phyloP scores from a whole-genome alignment of 2,797 vertebrate genomes.

The Sylvilagus floridanus region DNA sequence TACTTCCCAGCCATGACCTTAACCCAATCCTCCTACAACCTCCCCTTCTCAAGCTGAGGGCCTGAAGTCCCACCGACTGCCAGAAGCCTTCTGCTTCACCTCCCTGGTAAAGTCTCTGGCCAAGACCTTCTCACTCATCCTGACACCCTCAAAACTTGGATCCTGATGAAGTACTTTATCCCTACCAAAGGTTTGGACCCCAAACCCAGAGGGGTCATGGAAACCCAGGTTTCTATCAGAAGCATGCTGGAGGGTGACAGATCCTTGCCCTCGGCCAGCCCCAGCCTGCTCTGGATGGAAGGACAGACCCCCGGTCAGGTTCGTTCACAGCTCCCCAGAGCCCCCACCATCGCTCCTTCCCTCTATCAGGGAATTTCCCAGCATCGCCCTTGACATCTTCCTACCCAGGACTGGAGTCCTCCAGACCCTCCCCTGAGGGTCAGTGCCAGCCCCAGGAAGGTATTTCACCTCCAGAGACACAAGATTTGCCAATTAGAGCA shows the following conservation, averaged over 20 bases:
- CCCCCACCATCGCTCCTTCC: not conserved
- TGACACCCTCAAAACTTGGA: not conserved
- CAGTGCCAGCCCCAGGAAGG: not conserved
- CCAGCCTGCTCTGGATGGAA: not conserved
- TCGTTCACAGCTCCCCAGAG: not conserved
- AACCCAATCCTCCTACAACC: not conserved
- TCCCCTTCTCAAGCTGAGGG: not conserved
- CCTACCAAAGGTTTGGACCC: not conserved
- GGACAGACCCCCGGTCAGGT: accelerated
- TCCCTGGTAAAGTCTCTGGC: not conserved
- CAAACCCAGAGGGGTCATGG: not conserved
- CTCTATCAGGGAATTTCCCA: not conserved
- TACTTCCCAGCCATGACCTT: not conserved
- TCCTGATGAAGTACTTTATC: not conserved
- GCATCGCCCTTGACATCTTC: not conserved
- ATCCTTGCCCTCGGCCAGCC: not conserved
- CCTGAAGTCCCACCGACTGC: too few species aligned
- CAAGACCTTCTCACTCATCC: not conserved
- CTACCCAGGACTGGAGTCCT: not conserved
- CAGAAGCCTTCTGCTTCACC: not conserved
- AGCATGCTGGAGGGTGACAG: not conserved
- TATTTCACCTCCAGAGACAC: not conserved
- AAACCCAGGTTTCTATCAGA: constrained; percentile 20
- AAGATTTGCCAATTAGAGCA: not conserved
- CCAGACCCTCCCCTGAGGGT: not conserved